Percentiles rank a stretch among this genome's conserved stretches.
These are phyloP conservation scores for Gyrodactylus bullatarudis DNA, from an alignment of 1,140 invertebrate species.

Conservation along the genomic window DNA sequence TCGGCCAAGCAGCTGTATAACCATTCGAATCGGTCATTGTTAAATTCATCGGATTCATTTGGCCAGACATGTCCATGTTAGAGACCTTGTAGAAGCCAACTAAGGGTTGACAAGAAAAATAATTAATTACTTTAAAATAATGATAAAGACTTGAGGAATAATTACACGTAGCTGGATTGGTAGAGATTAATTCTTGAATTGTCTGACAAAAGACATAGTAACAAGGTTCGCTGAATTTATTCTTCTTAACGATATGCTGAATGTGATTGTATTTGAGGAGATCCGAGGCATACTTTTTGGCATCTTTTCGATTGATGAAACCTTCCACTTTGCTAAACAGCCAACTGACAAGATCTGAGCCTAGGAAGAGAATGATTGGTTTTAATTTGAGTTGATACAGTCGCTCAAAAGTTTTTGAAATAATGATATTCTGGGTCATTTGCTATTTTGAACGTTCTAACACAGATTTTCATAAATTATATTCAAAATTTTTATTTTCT, in stretches of 20 bases:
- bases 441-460: no score
- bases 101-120: not conserved
- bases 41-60: not conserved
- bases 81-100: not conserved
- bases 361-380: conserved; percentile 23
- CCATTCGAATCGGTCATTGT: not conserved
- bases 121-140: not conserved
- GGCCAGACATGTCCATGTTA: not conserved
- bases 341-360: conserved; percentile 82
- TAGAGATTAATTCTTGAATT: not conserved
- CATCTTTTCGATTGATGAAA: conserved; percentile 48
- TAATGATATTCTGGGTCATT: no score
- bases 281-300: conserved; percentile 59
- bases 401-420: no score
- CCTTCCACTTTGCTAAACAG: conserved; percentile 54
- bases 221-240: conserved; percentile 72
- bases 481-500: no score
- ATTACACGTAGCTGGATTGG: not conserved
- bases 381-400: no score
- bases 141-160: not conserved
- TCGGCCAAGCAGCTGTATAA: not conserved
- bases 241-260: conserved; percentile 75
- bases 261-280: conserved; percentile 64
- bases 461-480: no score
- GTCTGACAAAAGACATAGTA: conserved; percentile 51